Conservation (phyloP, 2,113 vertebrate species). For the Globicephala melas region DNA sequence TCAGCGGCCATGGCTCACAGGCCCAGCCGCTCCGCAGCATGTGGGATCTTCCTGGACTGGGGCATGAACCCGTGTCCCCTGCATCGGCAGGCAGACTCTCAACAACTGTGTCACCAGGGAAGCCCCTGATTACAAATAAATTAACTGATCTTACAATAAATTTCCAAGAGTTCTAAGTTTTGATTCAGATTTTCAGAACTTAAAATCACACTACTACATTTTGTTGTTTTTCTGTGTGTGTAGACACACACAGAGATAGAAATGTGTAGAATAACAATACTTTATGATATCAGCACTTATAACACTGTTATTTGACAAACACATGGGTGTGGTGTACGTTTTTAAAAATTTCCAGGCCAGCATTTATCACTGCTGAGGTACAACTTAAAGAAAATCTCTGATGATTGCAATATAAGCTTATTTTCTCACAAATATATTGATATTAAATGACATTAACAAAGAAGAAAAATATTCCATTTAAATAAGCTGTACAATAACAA, state of each 20-base stretch:
- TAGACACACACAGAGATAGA: not conserved
- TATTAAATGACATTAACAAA: not conserved
- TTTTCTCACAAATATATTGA: not conserved
- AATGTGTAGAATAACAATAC: not conserved
- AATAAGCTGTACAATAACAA: not conserved
- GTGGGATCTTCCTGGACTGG: no score
- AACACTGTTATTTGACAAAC: not conserved
- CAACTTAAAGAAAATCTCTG: not conserved
- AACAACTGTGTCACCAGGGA: no score
- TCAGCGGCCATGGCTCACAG: no score
- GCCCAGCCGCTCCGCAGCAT: no score
- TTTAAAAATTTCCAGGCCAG: not conserved
- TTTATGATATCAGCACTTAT: not conserved
- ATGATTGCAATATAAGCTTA: not conserved
- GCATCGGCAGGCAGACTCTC: no score
- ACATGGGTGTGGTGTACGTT: accelerated
- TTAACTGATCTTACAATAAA: not conserved
- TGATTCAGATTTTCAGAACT: not conserved
- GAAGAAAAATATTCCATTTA: not conserved
- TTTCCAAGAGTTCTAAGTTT: not conserved
- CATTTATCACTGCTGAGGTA: not conserved
- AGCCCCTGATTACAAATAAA: not conserved
- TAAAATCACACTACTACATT: no score
- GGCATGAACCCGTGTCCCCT: no score
- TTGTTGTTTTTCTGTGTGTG: not conserved